These are phyloP conservation scores for Archivesica marissinica DNA, from an alignment of 1,140 invertebrate species.

Conservation along the genomic window DNA sequence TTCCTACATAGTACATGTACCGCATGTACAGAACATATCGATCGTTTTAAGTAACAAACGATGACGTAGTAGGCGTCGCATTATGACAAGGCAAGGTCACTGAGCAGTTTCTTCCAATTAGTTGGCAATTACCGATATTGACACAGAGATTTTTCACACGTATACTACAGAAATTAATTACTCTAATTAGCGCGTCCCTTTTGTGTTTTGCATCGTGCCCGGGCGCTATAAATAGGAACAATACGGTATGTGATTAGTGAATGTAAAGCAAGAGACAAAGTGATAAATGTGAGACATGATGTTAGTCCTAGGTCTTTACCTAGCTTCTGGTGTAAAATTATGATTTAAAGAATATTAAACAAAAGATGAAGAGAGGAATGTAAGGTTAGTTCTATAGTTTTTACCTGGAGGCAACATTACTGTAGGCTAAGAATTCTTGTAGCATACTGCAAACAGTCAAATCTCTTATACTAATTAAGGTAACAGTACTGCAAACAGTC, in stretches of 20 bases:
- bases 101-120: too few relatives aligned
- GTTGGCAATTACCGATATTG: too few relatives aligned
- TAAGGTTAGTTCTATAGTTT: background rate
- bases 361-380: background rate
- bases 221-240: background rate
- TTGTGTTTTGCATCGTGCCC: too few relatives aligned
- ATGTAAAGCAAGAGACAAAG: background rate
- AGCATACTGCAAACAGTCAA: slow-evolving; percentile 65
- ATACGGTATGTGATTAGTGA: background rate
- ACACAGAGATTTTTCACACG: too few relatives aligned
- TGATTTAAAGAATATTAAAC: background rate
- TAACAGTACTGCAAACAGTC: too few relatives aligned
- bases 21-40: too few relatives aligned
- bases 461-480: background rate
- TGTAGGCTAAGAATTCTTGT: slow-evolving; percentile 67
- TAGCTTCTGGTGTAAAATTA: background rate
- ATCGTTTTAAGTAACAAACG: too few relatives aligned
- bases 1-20: too few relatives aligned
- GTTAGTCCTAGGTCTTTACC: background rate
- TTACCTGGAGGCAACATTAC: slow-evolving; percentile 68
- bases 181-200: too few relatives aligned
- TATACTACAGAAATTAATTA: too few relatives aligned
- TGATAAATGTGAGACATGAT: background rate
- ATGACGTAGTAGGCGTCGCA: too few relatives aligned
- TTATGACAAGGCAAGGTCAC: too few relatives aligned